phyloP scores from a whole-genome alignment of 2,888 invertebrate genomes.

The Dinocampus coccinellae region DNA sequence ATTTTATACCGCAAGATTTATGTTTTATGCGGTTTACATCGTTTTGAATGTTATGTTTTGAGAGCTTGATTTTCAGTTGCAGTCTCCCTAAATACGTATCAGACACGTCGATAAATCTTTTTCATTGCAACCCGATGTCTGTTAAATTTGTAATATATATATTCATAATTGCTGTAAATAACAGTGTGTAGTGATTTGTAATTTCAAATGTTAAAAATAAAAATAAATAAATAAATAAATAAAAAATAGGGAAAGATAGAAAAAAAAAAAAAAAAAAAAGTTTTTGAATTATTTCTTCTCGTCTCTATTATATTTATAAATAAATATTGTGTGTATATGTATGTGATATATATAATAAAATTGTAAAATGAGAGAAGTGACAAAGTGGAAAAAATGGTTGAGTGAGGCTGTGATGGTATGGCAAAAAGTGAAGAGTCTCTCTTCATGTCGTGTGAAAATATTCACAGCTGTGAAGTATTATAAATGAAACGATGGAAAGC shows the following conservation, averaged over 20 bases:
- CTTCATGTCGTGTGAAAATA: constrained; percentile 14
- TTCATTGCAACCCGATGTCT: not conserved
- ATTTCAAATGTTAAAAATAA: not conserved
- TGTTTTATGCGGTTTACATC: constrained; percentile 53
- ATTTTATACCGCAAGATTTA: constrained; percentile 56
- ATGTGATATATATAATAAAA: not conserved
- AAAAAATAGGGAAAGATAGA: too few relatives aligned
- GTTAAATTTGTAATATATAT: not conserved
- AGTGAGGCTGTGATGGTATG: too few relatives aligned
- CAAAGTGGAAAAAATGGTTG: not conserved
- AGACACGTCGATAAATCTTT: constrained; percentile 6
- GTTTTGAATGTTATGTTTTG: constrained; percentile 36
- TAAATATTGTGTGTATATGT: too few relatives aligned
- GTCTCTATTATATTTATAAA: not conserved
- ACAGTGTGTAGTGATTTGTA: not conserved
- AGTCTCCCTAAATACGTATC: constrained; percentile 40
- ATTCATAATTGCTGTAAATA: not conserved
- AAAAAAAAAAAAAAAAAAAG: not conserved
- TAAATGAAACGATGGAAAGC: constrained; percentile 39
- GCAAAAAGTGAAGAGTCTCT: constrained; percentile 1
- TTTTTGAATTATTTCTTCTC: too few relatives aligned
- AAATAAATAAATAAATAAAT: too few relatives aligned
- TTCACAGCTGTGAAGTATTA: constrained; percentile 31
- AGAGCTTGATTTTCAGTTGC: constrained; percentile 52
- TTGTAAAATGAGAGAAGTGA: not conserved